Base-by-base conservation (phyloP, 2,113 vertebrate species). In the Poeciliopsis turrubarensis region DNA sequence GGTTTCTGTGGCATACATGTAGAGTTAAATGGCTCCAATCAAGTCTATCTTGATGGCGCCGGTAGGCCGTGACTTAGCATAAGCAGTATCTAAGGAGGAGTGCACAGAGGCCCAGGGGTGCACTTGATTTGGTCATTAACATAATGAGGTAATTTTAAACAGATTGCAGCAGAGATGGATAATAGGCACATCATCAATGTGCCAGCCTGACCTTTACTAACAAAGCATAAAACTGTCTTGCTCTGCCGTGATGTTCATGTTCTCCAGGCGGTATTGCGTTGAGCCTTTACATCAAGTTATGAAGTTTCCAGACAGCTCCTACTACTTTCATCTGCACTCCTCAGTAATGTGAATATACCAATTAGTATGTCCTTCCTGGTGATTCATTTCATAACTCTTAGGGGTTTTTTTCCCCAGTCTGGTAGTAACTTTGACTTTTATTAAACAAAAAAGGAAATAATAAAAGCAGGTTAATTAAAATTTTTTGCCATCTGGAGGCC, bases 71-170 rank as follows among this genome's bases (percentile, higher is more conserved):
- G 92, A 87, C 88, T 83, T 68, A 80, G 88, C 92, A 94, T 93
- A 93, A 93, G 86, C 86, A 89, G 84, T 79, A 76, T 90, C 82
- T 89, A 84, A 86, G 80, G 84, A 80, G 81, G 75, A 84, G 85
- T 57, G 75, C 85, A 72, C 34, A 70, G 78, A 8, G 90, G 82
- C 92, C 87, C 91, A 86, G 84, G 87, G 89, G 90, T 87, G 82
- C 90, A 86, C 91, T 93, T 91, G 89, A 94, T 93, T 88, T 87
- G 85, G 86, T 92, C 91, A 91, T 92, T 89, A 91, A 88, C 92
- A 90, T 94, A 94, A 94, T 90, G 84, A 93, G 92, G 91, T 92
- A 86, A 92, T 94, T 91, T 93, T 79, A 90, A 93, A 87, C 87
- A 91, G 92, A 87, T 87, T 91, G 91, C 89, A 81, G 77, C 87